A percentile compares a stretch with the other conserved stretches of the same genome.
Evolutionary conservation across 2,113 vertebrate species (phyloP).

Genomic region (Xenopus laevis): DNA sequence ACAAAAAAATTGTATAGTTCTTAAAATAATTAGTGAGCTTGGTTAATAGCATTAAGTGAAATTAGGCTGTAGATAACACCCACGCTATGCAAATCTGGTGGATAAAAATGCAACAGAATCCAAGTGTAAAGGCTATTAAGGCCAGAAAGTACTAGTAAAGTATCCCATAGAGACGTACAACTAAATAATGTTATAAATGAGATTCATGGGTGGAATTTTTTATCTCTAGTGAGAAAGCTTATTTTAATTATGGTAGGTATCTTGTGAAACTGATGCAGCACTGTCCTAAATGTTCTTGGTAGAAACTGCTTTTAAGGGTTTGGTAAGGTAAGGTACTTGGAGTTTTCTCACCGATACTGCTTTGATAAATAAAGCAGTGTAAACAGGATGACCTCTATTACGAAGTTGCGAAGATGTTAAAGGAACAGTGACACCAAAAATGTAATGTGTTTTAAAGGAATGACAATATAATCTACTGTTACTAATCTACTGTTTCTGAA

Average conservation of each 20-base stretch:
- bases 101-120: not conserved
- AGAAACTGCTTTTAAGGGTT: not conserved
- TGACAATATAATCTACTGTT: too few relatives aligned
- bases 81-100: not conserved
- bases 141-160: not conserved
- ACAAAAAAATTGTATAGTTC: not conserved
- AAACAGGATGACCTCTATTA: too few relatives aligned
- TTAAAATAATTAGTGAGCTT: constrained; percentile 2
- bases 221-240: not conserved
- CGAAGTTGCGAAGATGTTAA: too few relatives aligned
- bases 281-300: not conserved
- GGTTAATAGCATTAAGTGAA: constrained; percentile 14
- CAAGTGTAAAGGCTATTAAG: not conserved
- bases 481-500: too few relatives aligned
- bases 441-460: too few relatives aligned
- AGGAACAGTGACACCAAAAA: too few relatives aligned
- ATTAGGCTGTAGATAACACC: not conserved
- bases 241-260: not conserved
- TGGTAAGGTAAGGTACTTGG: not conserved
- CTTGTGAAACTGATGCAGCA: not conserved
- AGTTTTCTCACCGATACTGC: not conserved
- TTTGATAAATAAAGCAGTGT: too few relatives aligned
- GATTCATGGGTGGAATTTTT: not conserved
- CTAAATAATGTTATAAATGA: not conserved
- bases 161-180: not conserved